Base-by-base conservation (phyloP, 2,797 vertebrate species). In the Phoeniculus purpureus region DNA sequence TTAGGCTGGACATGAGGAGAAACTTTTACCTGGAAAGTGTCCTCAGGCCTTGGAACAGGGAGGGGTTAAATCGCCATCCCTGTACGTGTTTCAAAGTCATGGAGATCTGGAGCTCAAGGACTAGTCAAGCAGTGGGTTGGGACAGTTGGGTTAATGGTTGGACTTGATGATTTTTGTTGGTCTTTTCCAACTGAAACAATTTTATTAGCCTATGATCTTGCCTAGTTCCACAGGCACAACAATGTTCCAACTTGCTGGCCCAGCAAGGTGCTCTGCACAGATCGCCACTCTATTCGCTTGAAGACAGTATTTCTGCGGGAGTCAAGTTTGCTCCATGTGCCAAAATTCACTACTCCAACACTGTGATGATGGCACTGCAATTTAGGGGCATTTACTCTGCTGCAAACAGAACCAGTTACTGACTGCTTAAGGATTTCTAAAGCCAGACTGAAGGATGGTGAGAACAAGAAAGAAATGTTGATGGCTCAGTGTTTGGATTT, bases 221-320 rank as follows among this genome's bases (percentile, higher is more conserved):
- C 23, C 34, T 10, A 2, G 1, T 37, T 22, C 50, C 78, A 10
- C 1, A 32, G 37, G 31, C 31, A 31, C 32, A 55, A 20, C 11
- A 19, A 2, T 2, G 16, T 40, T 1, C 20, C 58, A 59, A 34
- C 23, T 52, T 0, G 0, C 54, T 15, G 4, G 21, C 9, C 55
- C 70, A 72, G 27, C 55, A 21, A 11, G 14, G 45, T 76, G 77
- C 26, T 79, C 70, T 59, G 60, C 31, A 15, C 47, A 21, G 56
- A 81, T 12, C 27, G 10, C 31, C 40, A 12, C 45, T 74, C 58
- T 10, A 3, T 3, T 3, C 40, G 23, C 55, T 7, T 2, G 2
- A 55, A 12, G 27, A 37, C 47, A 43, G 4, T 6, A 31, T 34
- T 87, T 50, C 40, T 60, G 8, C 8, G 8, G 54, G 55, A 73